Conservation (phyloP, 2,113 vertebrate species). For the Thermophis baileyi region DNA sequence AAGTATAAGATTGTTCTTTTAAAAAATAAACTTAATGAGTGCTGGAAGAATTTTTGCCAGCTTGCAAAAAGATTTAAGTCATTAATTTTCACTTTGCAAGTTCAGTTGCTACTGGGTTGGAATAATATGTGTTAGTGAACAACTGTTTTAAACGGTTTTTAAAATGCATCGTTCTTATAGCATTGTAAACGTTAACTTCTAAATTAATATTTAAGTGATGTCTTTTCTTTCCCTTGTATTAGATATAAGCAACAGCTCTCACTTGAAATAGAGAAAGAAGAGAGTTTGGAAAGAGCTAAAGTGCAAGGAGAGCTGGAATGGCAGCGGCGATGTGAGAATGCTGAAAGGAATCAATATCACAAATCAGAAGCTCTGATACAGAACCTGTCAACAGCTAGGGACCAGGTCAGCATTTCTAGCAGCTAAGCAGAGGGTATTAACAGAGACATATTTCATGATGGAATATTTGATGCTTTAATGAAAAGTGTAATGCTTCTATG, state of each 20-base stretch:
- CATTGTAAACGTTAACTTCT: neutral
- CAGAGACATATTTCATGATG: neutral
- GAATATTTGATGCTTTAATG: neutral
- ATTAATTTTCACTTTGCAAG: neutral
- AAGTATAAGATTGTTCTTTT: neutral
- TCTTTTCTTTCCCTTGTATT: neutral
- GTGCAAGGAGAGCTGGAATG: slow-evolving; percentile 77
- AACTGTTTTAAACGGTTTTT: neutral
- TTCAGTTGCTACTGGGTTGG: neutral
- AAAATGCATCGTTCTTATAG: neutral
- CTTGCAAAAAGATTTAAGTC: neutral
- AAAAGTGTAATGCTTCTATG: neutral
- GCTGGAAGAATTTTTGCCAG: neutral
- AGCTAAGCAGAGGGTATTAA: neutral
- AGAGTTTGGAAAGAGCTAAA: slow-evolving; percentile 67
- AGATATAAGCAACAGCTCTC: slow-evolving; percentile 80
- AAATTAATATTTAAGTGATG: neutral
- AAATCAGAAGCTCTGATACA: slow-evolving; percentile 74
- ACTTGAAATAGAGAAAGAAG: slow-evolving; percentile 65
- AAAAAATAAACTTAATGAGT: neutral
- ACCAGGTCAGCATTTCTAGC: slow-evolving; percentile 70
- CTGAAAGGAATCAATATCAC: slow-evolving; percentile 65
- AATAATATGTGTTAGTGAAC: neutral
- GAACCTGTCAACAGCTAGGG: slow-evolving; percentile 64
- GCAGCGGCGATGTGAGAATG: slow-evolving; percentile 71